Conservation (phyloP, 2,797 vertebrate genomes). For the Anabacerthia variegaticeps region DNA sequence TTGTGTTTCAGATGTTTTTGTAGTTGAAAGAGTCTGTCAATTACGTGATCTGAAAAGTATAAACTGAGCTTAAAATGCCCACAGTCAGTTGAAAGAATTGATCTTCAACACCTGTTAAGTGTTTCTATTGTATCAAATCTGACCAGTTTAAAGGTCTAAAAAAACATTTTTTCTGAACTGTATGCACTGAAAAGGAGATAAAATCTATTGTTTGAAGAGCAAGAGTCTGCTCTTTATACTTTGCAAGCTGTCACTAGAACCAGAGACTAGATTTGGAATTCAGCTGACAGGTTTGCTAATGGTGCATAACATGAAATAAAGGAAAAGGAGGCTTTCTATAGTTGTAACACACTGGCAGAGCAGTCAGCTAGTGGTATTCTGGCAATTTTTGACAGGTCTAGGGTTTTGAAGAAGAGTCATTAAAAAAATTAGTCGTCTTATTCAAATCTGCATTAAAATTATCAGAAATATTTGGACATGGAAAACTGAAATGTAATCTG, state of each 20-base stretch:
- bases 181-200: neutral
- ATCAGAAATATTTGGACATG: neutral
- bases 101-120: neutral
- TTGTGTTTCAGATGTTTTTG: neutral
- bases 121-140: neutral
- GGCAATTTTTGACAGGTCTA: neutral
- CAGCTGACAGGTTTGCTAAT: slow-evolving; percentile 36
- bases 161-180: neutral
- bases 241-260: neutral
- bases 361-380: neutral
- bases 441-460: neutral
- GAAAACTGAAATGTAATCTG: neutral
- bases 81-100: neutral
- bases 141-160: neutral
- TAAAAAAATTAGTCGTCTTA: neutral
- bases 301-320: slow-evolving; percentile 21
- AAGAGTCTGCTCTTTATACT: slow-evolving; percentile 6
- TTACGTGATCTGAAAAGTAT: neutral
- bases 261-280: neutral
- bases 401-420: neutral
- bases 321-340: neutral
- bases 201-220: neutral
- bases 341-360: neutral
- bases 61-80: neutral
- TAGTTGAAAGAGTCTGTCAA: neutral